Evolutionary conservation across 2,888 invertebrate species (phyloP), one percentile per base, ranked within the genome.

Genomic region (Lissonota sp.): DNA sequence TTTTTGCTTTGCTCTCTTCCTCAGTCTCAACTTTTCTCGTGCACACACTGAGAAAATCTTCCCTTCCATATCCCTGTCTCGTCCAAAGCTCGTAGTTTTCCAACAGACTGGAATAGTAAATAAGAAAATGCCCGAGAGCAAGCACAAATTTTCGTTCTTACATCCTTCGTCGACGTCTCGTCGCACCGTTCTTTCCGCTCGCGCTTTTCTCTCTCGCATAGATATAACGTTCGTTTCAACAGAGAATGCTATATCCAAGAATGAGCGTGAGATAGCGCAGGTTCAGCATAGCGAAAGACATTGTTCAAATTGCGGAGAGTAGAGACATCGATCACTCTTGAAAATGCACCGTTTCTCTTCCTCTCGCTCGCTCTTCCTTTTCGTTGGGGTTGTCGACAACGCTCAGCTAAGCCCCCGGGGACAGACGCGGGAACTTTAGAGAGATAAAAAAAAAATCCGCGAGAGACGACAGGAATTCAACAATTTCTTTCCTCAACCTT

Each of bases 221-320:
- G 85, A 83, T 87, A 84, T 86, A 87, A 85, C 88, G 88, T 89
- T 90, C 89, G 86, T 90, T 90, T 90, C 83, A 80, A 71, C 84
- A 70, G 78, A 78, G 88, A 87, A 89, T 89, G 83, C 83, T 75
- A 81, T 26, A 26, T 39, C 14, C 58, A 67, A 79, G 88, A 89
- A 90, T 89, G 88, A 85, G 83, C 78, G 78, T 78, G 82, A 82
- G 60, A 66, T 63, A 53, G 40, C 37, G 69, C 10, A 39, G 66
- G 79, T 79, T 79, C 62, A 71, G 55, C 74, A 79, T 77, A 82
- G 80, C 80, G 82, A 75, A 80, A 84, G 84, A 84, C 84, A 80
- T 83, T 84, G 84, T 84, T 84, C 73, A 84, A 84, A 84, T 84
- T 84, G 84, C 80, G 83, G 76, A 71, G 84, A 84, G 83, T 76